Evolutionary conservation across 2,888 invertebrate genomes (phyloP).

Genomic region (Choristoneura rosaceana): DNA sequence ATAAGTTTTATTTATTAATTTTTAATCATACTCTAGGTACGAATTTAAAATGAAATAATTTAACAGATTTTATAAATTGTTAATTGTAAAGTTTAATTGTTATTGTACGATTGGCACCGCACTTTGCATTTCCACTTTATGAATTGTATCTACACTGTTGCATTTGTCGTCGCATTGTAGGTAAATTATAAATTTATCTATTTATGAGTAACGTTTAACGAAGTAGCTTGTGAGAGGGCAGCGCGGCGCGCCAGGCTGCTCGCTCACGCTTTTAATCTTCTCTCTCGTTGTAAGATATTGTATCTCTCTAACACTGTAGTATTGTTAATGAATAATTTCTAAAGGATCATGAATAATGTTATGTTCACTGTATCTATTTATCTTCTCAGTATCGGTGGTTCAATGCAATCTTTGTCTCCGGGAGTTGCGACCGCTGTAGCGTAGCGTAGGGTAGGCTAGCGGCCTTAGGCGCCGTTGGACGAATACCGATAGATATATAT

Average conservation of each 20-base stretch:
- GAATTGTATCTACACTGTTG: conserved; percentile 73
- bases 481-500: conserved; percentile 53
- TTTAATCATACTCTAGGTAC: conserved; percentile 26
- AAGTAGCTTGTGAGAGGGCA: conserved; percentile 80
- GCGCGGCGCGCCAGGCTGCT: conserved; percentile 64
- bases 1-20: conserved; percentile 27
- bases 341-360: conserved; percentile 69
- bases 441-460: conserved; percentile 39
- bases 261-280: conserved; percentile 76
- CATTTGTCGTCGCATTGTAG: conserved; percentile 76
- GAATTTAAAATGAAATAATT: conserved; percentile 31
- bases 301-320: conserved; percentile 75
- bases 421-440: conserved; percentile 44
- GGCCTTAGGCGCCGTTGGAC: conserved; percentile 29
- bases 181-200: conserved; percentile 49
- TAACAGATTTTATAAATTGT: conserved; percentile 39
- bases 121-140: conserved; percentile 73
- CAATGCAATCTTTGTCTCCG: conserved; percentile 84
- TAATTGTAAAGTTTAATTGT: conserved; percentile 34
- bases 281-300: conserved; percentile 75
- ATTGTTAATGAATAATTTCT: conserved; percentile 72
- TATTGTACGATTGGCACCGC: conserved; percentile 65
- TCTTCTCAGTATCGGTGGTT: conserved; percentile 77
- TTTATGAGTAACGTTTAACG: conserved; percentile 63
- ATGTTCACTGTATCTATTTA: conserved; percentile 71